Percentiles rank a stretch among this genome's conserved stretches.
These are phyloP conservation scores for Zosterops japonicus DNA, from an alignment of 2,113 vertebrate genomes.

Conservation along the genomic window DNA sequence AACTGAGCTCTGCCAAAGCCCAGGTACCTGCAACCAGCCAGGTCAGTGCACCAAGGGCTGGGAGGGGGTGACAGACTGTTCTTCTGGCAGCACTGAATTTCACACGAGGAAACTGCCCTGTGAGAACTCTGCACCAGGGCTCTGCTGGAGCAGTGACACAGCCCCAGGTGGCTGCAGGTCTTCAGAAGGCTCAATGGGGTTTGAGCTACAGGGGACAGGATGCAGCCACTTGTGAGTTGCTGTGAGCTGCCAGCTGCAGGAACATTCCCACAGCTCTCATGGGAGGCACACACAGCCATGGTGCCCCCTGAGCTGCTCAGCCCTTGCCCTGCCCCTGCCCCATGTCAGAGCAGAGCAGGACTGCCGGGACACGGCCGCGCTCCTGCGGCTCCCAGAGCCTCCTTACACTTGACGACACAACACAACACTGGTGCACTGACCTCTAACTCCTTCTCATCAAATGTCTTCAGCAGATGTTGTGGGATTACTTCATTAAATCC, in stretches of 20 bases:
- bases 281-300: background rate
- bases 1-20: background rate
- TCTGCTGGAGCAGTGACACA: background rate
- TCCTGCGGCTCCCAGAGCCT: background rate
- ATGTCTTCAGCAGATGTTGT: constrained; percentile 96
- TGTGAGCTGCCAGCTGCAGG: background rate
- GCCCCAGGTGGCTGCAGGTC: background rate
- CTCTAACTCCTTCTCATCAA: constrained; percentile 98
- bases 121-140: background rate
- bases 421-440: constrained; percentile 69
- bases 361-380: background rate
- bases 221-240: background rate
- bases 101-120: background rate
- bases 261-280: background rate
- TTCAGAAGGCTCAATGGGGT: background rate
- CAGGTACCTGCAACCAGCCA: background rate
- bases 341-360: background rate
- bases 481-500: constrained; percentile 99
- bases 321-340: background rate
- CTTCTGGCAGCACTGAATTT: background rate
- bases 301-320: background rate
- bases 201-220: background rate
- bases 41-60: background rate
- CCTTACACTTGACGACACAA: background rate
- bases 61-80: background rate